A percentile compares a stretch with the other conserved stretches of the same genome.
These are phyloP conservation scores for Heteropelma amictum DNA, from an alignment of 2,888 invertebrate genomes.

Conservation along the genomic window DNA sequence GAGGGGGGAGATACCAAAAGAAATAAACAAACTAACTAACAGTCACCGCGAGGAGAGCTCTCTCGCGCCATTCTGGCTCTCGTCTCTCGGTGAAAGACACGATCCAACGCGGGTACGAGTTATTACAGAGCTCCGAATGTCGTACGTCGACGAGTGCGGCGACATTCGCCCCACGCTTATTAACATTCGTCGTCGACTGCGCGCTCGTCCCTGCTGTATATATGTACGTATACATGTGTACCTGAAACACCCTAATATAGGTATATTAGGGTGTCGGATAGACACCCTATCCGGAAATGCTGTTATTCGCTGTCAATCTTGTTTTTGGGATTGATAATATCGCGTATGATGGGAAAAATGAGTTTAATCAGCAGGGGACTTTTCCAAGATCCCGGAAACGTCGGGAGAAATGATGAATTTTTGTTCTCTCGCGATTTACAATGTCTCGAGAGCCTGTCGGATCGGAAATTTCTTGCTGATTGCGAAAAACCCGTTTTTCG, in stretches of 20 bases:
- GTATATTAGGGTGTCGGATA: no score
- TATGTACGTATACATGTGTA: constrained; percentile 27
- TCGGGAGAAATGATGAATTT: no score
- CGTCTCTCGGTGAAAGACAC: constrained; percentile 40
- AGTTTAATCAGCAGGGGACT: no score
- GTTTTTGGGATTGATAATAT: no score
- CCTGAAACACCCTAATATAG: neutral
- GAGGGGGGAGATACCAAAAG: neutral
- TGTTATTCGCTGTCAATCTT: no score
- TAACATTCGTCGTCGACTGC: constrained; percentile 34
- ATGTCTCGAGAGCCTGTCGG: no score
- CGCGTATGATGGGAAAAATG: no score
- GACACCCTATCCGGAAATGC: no score
- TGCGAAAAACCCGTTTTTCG: no score
- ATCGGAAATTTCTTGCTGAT: no score
- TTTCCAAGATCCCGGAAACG: no score
- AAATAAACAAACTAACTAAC: constrained; percentile 49
- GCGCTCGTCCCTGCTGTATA: neutral
- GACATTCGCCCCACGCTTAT: constrained; percentile 43
- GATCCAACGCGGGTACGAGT: constrained; percentile 52
- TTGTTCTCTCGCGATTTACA: no score
- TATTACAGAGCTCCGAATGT: constrained; percentile 54
- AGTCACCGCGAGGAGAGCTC: constrained; percentile 23
- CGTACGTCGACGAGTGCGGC: constrained; percentile 21
- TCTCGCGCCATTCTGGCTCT: constrained; percentile 31